These are phyloP conservation scores for Cantharis rustica DNA, from an alignment of 2,888 invertebrate species.

Conservation along the genomic window DNA sequence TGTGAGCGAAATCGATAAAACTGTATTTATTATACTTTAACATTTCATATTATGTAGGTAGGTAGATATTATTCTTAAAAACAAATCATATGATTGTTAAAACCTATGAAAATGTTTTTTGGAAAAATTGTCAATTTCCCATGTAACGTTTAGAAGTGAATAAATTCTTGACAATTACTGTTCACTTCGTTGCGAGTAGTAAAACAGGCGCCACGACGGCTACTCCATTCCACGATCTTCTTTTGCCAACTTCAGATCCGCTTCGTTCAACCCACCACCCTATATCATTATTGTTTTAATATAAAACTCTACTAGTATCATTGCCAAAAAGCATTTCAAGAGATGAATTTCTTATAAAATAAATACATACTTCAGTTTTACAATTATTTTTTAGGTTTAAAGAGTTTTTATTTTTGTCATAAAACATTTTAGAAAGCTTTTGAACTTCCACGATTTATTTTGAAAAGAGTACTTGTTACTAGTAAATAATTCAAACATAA, in stretches of 20 bases:
- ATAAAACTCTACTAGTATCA: slow-evolving; percentile 9
- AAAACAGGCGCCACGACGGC: slow-evolving; percentile 27
- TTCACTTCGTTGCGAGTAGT: slow-evolving; percentile 18
- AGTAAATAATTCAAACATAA: background rate
- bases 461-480: background rate
- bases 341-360: background rate
- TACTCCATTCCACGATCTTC: slow-evolving; percentile 9
- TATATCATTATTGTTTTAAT: slow-evolving; percentile 8
- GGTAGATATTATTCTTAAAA: too few species aligned
- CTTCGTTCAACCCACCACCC: slow-evolving; percentile 1
- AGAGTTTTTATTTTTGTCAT: background rate
- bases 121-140: background rate
- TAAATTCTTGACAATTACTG: slow-evolving; percentile 25
- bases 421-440: background rate
- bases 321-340: background rate
- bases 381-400: background rate
- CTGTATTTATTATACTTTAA: background rate
- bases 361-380: background rate
- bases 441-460: background rate
- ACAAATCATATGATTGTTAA: background rate
- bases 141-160: slow-evolving; percentile 5
- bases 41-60: too few species aligned
- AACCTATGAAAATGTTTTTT: background rate
- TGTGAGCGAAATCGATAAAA: background rate
- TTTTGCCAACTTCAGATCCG: slow-evolving; percentile 15